Evolutionary conservation across 1,140 invertebrate species (phyloP), one percentile per base, ranked within the genome.

Genomic region (Drosophila repletoides): DNA sequence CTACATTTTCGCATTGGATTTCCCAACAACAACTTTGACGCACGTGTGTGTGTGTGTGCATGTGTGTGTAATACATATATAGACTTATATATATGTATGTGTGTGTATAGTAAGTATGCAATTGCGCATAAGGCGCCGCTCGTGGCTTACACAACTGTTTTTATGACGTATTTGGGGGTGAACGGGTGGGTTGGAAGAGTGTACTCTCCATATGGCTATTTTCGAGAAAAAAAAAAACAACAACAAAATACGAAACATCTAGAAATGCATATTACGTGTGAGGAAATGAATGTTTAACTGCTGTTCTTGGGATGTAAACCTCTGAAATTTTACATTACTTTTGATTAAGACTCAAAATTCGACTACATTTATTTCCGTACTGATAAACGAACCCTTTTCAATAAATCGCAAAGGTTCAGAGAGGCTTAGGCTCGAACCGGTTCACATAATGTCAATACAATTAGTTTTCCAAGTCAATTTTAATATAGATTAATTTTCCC

Each of bases 121-220:
- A 73, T 59, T 70, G 61, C 79, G 55, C 73, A 81, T 84, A 77
- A 81, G 51, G 69, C 74, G 60, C 61, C 84, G 73, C 69, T 81
- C 74, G 68, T 72, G 74, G 72, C 72, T 79, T 79, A 77, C 40
- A 77, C 68, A 80, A 80, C 48, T 45, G 29, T 43, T 45, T 40
- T 15, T 17, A 29, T 15, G 53, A 21, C 6, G 9, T 24, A 46
- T 19, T 19, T 29, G 12, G 3, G 40, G 33, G 38, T 6, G 17
- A 6, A 24, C 14, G 22, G n/a, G 49, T 24, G 24, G 34, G 22
- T 15, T n/a, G n/a, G n/a, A n/a, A 22, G 10, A 40, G 31, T 59
- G 24, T 17, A 58, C 17, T 63, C 46, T 12, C 17, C 34, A 19
- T 41, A n/a, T 22, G 24, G 15, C 5, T 10, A 29, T 29, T 55